These are phyloP conservation scores for Malacosoma neustria DNA, from an alignment of 2,888 invertebrate genomes.

Conservation along the genomic window DNA sequence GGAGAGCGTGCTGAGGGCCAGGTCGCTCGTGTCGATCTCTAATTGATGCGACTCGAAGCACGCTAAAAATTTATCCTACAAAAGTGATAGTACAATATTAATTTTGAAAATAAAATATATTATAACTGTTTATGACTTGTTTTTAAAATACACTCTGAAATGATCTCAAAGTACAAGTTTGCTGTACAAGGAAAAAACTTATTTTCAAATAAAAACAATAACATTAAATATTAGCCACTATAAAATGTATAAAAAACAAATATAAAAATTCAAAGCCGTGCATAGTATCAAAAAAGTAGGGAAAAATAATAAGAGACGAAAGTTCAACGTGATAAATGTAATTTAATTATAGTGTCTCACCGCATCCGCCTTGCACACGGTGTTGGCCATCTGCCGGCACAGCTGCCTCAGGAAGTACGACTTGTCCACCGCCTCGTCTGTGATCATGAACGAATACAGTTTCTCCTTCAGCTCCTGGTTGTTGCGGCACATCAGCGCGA, in stretches of 20 bases:
- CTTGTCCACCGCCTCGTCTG: slow-evolving; percentile 89
- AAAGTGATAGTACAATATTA: too few relatives aligned
- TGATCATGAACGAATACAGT: slow-evolving; percentile 89
- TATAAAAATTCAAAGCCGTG: too few relatives aligned
- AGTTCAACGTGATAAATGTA: slow-evolving; percentile 6
- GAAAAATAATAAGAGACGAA: too few relatives aligned
- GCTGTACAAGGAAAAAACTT: too few relatives aligned
- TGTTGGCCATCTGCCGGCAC: slow-evolving; percentile 93
- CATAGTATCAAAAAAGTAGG: too few relatives aligned
- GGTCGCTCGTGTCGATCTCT: slow-evolving; percentile 91
- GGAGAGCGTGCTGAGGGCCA: slow-evolving; percentile 89
- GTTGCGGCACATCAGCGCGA: slow-evolving; percentile 91
- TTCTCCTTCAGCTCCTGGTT: slow-evolving; percentile 91
- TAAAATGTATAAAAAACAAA: too few relatives aligned
- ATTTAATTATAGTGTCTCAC: slow-evolving; percentile 79
- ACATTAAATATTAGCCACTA: too few relatives aligned
- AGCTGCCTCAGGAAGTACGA: slow-evolving; percentile 85
- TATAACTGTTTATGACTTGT: too few relatives aligned
- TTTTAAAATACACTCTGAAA: too few relatives aligned
- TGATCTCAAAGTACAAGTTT: too few relatives aligned
- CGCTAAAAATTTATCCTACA: slow-evolving; percentile 87
- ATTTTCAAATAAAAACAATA: too few relatives aligned
- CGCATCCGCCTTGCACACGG: slow-evolving; percentile 93
- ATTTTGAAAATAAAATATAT: too few relatives aligned
- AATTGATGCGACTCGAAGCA: slow-evolving; percentile 87